Conservation (phyloP, 1,140 invertebrate genomes). For the Lasioglossum baleicum region DNA sequence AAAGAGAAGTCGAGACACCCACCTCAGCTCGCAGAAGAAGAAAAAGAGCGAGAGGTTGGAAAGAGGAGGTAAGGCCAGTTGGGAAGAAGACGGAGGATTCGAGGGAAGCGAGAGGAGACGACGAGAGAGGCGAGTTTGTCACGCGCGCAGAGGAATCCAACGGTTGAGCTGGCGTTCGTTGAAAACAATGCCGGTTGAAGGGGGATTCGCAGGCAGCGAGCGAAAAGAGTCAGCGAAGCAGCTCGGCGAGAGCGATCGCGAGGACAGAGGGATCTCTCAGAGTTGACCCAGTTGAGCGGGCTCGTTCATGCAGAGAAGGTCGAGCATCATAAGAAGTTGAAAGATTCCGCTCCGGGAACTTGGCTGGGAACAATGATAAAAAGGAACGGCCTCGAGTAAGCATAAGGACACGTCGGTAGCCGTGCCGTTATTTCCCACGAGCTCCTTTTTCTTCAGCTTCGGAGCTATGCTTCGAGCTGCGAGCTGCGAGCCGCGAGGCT, state of each 20-base stretch:
- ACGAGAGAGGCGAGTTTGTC: neutral
- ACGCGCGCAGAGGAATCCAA: neutral
- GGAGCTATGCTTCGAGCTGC: neutral
- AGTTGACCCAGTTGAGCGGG: conserved; percentile 22
- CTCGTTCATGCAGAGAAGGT: conserved; percentile 7
- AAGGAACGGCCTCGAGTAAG: conserved; percentile 47
- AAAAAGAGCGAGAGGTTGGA: too few species aligned
- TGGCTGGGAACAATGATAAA: conserved; percentile 52
- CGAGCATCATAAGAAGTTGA: conserved; percentile 49
- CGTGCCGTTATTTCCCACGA: conserved; percentile 47
- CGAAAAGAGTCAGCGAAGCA: conserved; percentile 5
- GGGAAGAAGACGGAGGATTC: too few species aligned
- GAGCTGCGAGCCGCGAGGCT: too few species aligned
- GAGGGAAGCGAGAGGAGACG: too few species aligned
- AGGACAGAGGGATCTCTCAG: neutral
- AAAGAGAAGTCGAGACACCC: too few species aligned
- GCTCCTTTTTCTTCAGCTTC: conserved; percentile 31
- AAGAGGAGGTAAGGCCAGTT: too few species aligned
- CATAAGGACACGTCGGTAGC: conserved; percentile 40
- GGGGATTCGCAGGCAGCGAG: neutral
- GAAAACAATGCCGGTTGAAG: conserved; percentile 3
- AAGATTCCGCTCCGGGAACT: conserved; percentile 48
- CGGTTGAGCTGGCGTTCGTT: neutral
- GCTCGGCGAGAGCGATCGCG: neutral
- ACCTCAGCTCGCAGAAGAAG: too few species aligned